These are phyloP conservation scores for Sesia bembeciformis DNA, from an alignment of 2,888 invertebrate species.

Conservation along the genomic window DNA sequence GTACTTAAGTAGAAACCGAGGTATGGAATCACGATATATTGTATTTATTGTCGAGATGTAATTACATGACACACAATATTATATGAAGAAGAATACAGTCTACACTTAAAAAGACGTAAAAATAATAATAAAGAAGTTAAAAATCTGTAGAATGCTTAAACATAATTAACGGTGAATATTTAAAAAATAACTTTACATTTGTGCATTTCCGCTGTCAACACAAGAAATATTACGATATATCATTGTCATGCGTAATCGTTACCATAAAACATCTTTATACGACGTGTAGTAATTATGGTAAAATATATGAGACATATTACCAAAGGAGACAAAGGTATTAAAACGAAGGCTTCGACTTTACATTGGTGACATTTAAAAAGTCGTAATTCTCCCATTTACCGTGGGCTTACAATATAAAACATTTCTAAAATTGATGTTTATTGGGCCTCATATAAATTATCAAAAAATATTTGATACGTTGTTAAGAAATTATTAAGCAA, in stretches of 20 bases:
- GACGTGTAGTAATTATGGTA: constrained; percentile 20
- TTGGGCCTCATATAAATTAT: no score
- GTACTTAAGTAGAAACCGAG: no score
- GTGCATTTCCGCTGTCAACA: constrained; percentile 18
- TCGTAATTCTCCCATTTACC: constrained; percentile 4
- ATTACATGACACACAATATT: no score
- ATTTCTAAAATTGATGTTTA: neutral
- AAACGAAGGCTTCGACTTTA: neutral
- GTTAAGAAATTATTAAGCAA: no score
- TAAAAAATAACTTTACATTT: constrained; percentile 1
- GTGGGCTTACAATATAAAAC: neutral
- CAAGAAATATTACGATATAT: constrained; percentile 15
- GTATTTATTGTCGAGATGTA: no score
- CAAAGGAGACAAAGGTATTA: constrained; percentile 6
- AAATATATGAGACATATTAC: constrained; percentile 25
- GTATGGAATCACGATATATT: no score
- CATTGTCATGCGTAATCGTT: constrained; percentile 24
- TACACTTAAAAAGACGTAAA: no score
- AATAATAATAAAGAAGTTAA: neutral
- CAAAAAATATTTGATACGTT: no score
- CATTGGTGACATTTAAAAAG: constrained; percentile 7
- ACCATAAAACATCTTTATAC: constrained; percentile 24
- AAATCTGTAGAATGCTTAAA: neutral
- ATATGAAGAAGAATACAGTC: no score
- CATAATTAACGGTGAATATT: neutral